These are phyloP conservation scores for Herpailurus yagouaroundi DNA, from an alignment of 2,113 vertebrate genomes.

Conservation along the genomic window DNA sequence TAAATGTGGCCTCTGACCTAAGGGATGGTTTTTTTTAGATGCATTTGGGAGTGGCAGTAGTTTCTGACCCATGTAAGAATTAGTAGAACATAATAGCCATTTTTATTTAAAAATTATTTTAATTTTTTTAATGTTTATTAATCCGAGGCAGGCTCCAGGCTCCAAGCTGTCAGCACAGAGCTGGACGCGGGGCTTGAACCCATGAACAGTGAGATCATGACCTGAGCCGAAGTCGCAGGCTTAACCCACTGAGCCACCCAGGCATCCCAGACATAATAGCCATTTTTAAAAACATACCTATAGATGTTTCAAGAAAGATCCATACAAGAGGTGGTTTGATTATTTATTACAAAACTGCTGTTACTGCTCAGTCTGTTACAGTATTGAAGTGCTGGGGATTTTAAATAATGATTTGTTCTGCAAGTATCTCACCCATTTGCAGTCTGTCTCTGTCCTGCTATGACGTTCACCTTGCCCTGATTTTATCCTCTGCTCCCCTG, in stretches of 20 bases:
- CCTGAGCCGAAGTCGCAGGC: no score
- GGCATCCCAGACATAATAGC: neutral
- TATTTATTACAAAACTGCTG: neutral
- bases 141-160: no score
- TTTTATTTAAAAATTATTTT: no score
- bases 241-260: no score
- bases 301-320: conserved; percentile 29
- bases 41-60: neutral
- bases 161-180: no score
- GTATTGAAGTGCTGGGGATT: neutral
- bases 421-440: neutral
- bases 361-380: neutral
- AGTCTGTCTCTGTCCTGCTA: neutral
- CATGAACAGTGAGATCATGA: no score
- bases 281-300: neutral
- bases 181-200: no score
- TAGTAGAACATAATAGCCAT: neutral
- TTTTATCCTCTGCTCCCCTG: neutral
- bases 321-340: neutral
- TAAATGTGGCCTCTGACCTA: neutral
- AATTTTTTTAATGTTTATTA: no score
- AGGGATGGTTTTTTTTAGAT: neutral
- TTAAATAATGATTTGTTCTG: neutral
- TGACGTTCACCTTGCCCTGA: neutral
- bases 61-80: conserved; percentile 35